Base-by-base conservation (phyloP, 2,888 invertebrate genomes). In the Nebria salina region DNA sequence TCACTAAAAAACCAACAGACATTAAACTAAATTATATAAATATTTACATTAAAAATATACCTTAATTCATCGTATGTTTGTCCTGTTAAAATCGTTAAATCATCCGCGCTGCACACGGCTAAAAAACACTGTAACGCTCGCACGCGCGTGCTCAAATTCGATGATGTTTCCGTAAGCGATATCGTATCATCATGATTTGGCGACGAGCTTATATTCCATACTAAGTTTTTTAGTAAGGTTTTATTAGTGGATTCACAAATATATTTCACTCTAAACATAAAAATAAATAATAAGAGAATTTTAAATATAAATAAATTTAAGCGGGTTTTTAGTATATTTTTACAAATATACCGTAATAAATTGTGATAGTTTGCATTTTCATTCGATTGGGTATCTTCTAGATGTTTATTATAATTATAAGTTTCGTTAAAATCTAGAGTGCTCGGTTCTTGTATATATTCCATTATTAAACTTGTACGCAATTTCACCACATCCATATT, bases 401-500 rank as follows among this genome's bases (percentile, higher is more conserved):
- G 54, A 54, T 54, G 8, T 11, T 54, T 54, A 54, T 54, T 54
- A 54, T 6, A 54, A 54, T 54, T 54, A 7, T 54, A 54, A 0
- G 54, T 54, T 54, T 54, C 54, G 54, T 54, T 54, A 20, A 68
- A 72, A 68, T 79, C 79, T 20, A 79, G 65, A 70, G 41, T 65
- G 64, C 8, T 13, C 4, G 74, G 68, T 54, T 80, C 70, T 72
- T 80, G 75, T 64, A 80, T 68, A 26, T 70, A 80, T 43, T 80
- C 80, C 64, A 72, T 75, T 6, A 80, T 70, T 43, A 80, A 75
- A 25, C 70, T 11, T 34, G 75, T 75, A 15, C 89, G 87, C 13
- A 90, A 86, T 76, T 88, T 86, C 4, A 85, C 81, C 13, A 89
- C 84, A 81, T 90, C 87, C 15, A 90, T 84, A n/a, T 86, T 84